Conservation (phyloP, 2,797 vertebrate genomes). For the Sebastes nivosus region DNA sequence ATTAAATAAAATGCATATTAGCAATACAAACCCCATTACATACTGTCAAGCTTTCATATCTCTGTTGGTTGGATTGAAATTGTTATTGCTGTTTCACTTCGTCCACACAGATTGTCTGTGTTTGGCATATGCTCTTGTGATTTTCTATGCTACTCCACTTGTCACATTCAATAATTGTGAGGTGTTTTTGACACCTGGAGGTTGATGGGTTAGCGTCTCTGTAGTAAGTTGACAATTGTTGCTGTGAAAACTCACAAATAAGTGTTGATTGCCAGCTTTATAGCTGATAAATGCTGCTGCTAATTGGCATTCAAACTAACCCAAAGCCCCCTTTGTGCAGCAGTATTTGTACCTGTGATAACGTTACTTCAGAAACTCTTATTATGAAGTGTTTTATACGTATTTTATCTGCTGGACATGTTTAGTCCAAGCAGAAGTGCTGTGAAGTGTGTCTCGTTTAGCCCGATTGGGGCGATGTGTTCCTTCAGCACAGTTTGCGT, state of each 20-base stretch:
- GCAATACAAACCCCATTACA: background rate
- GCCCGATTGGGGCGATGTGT: background rate
- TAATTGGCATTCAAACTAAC: background rate
- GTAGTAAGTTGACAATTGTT: background rate
- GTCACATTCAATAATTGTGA: background rate
- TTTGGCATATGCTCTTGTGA: background rate
- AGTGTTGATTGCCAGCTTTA: constrained; percentile 6
- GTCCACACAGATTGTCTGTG: background rate
- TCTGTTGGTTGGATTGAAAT: background rate
- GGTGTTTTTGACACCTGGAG: background rate
- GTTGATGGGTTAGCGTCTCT: background rate
- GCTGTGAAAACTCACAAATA: background rate
- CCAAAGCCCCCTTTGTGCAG: background rate
- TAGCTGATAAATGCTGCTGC: background rate
- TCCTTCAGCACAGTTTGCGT: constrained; percentile 25
- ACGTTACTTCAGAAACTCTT: background rate
- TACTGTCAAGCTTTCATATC: background rate
- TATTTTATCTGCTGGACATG: constrained; percentile 9
- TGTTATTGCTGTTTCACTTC: background rate
- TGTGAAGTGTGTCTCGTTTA: constrained; percentile 28
- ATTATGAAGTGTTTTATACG: background rate
- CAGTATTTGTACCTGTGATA: background rate
- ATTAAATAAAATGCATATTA: background rate
- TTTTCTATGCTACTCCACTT: background rate
- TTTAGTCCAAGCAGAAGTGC: constrained; percentile 5